Base-by-base conservation (phyloP, 2,113 vertebrate genomes). In the Paralichthys olivaceus region DNA sequence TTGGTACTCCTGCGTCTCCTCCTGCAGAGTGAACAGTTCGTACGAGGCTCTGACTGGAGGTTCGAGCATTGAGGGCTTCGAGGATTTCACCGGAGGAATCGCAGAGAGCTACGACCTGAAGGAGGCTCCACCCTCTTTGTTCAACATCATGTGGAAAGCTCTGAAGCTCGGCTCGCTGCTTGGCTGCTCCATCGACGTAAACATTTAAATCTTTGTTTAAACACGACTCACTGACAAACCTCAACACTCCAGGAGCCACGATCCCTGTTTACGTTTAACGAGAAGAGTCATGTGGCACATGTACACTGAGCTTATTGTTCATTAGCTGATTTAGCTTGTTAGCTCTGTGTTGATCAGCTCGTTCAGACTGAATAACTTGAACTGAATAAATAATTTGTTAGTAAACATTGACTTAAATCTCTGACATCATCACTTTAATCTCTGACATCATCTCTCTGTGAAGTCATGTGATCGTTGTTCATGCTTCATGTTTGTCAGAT, bases 41-140 rank as follows among this genome's bases (percentile, higher is more conserved):
- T 92, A 91, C 5, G 91, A 92, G 73, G 83, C 88, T 23, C 81
- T 92, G 29, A 80, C 34, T 0, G 88, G 91, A 4, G 91, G 91
- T 0, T 81, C 79, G 0, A 88, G 72, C 4, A 83, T 70, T 0
- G 90, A 92, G 37, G 91, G 90, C 2, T 92, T 89, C 26, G 90
- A 92, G 70, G 91, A 92, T 67, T 91, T 92, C 68, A 91, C 88
- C 0, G 91, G 81, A n/a, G 81, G 75, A 5, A 83, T 83, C 28
- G n/a, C 75, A 1, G 81, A 83, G 90, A 57, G 71, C 54, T 90
- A 82, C 12, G 55, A 84, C 55, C 81, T 92, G 53, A 34, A 29
- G 28, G 32, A 81, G 19, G 80, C 90, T 1, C 84, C 88, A 0
- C 68, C 73, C 0, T 53, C 26, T 22, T 75, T 89, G 28, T 87